A percentile compares a stretch with the other conserved stretches of the same genome.
These are phyloP conservation scores for Hippocampus comes DNA, from an alignment of 2,113 vertebrate genomes.

Conservation along the genomic window DNA sequence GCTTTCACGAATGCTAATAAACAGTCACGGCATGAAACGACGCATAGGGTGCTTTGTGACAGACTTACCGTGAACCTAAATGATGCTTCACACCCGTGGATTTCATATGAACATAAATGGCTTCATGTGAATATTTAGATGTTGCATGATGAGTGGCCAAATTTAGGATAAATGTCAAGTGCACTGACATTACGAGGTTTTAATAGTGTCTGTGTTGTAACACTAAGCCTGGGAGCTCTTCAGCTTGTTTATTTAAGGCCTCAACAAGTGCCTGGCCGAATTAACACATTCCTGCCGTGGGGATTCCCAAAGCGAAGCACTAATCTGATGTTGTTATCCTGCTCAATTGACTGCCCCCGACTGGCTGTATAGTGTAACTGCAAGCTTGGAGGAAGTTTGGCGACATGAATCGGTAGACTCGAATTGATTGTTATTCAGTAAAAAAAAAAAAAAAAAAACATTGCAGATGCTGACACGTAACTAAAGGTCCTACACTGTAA, in stretches of 20 bases:
- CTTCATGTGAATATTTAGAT: neutral
- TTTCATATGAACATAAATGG: neutral
- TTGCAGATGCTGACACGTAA: too few species aligned
- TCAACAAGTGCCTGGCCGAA: constrained; percentile 15
- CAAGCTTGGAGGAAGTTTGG: constrained; percentile 5
- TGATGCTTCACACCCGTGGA: neutral
- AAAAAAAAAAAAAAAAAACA: too few species aligned
- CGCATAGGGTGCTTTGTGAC: constrained; percentile 23
- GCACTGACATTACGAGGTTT: neutral
- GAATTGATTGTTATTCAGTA: too few species aligned
- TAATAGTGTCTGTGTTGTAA: neutral
- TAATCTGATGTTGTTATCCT: neutral
- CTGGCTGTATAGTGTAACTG: constrained; percentile 41
- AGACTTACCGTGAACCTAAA: constrained; percentile 14
- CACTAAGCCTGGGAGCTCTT: neutral
- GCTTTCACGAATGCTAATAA: constrained; percentile 40
- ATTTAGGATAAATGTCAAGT: neutral
- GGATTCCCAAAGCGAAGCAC: constrained; percentile 16
- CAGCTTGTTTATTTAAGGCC: constrained; percentile 26
- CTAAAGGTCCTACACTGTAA: too few species aligned
- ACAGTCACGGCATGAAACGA: constrained; percentile 32
- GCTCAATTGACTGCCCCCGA: constrained; percentile 37
- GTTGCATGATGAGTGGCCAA: neutral
- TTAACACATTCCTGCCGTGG: constrained; percentile 35
- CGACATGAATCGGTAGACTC: neutral